Percentiles rank a stretch among this genome's conserved stretches.
Conservation (phyloP, 2,797 vertebrate species). For the Melanogrammus aeglefinus region DNA sequence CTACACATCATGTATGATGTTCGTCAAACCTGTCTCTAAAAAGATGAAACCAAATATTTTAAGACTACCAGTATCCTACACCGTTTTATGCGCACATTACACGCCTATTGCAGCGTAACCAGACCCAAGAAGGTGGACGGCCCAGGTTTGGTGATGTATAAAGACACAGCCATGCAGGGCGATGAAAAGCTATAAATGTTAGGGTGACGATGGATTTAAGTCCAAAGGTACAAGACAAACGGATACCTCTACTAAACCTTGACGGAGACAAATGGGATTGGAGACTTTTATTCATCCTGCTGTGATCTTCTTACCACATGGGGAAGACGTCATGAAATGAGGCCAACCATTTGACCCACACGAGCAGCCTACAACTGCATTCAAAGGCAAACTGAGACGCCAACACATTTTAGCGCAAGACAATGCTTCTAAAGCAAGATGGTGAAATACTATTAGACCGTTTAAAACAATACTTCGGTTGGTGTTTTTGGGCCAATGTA, state of each 20-base stretch:
- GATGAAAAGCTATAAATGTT: conserved; percentile 50
- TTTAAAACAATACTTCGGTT: neutral
- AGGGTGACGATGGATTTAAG: conserved; percentile 46
- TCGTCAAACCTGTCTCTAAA: conserved; percentile 12
- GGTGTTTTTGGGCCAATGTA: neutral
- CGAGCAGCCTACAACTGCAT: conserved; percentile 5
- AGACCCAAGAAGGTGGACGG: conserved; percentile 30
- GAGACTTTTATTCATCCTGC: conserved; percentile 49
- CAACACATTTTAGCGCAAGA: neutral
- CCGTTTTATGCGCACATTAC: conserved; percentile 31
- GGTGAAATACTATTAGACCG: neutral
- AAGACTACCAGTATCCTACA: conserved; percentile 13
- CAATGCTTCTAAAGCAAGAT: neutral
- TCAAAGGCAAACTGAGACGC: neutral
- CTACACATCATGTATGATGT: neutral
- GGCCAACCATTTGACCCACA: conserved; percentile 20
- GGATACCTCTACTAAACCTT: conserved; percentile 11
- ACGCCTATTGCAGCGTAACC: conserved; percentile 30
- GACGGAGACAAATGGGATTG: conserved; percentile 23
- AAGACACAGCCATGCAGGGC: conserved; percentile 43
- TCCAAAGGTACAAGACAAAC: conserved; percentile 35
- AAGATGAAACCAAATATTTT: conserved; percentile 12
- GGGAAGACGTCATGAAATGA: conserved; percentile 46
- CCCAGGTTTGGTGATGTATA: conserved; percentile 30
- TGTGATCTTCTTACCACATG: conserved; percentile 56